Conservation (phyloP, 2,888 invertebrate genomes). For the Philhelius pedissequus region DNA sequence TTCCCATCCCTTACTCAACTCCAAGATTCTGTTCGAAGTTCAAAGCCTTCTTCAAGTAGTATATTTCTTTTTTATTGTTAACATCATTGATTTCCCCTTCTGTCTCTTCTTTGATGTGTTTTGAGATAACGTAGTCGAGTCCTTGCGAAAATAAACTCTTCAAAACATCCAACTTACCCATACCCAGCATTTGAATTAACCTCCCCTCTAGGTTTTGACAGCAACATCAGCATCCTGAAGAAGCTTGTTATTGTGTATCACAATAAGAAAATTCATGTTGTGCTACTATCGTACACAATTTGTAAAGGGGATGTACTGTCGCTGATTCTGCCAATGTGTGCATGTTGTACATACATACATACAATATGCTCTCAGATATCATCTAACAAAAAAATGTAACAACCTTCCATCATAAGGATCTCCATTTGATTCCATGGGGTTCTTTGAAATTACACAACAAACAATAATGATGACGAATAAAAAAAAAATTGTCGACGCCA, state of each 20-base stretch:
- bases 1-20: background rate
- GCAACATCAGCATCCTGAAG: conserved; percentile 43
- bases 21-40: background rate
- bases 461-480: conserved; percentile 39
- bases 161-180: background rate
- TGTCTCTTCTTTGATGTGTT: conserved; percentile 17
- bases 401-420: conserved; percentile 16
- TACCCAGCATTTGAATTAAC: background rate
- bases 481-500: conserved; percentile 25
- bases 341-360: too few species aligned
- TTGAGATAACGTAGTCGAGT: background rate
- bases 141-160: conserved; percentile 5
- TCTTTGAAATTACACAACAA: conserved; percentile 48
- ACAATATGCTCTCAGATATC: background rate
- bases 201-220: conserved; percentile 8
- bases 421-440: background rate
- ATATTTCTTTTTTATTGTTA: conserved; percentile 18
- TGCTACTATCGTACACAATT: background rate
- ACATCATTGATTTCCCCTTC: conserved; percentile 42
- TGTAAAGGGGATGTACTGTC: background rate
- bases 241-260: conserved; percentile 19
- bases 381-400: conserved; percentile 30
- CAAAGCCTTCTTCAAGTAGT: conserved; percentile 48
- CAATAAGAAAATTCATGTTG: conserved; percentile 22
- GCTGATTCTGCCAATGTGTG: background rate